Percentiles rank a stretch among this genome's conserved stretches.
phyloP scores from a whole-genome alignment of 2,888 invertebrate genomes.

The Escarpia spicata region DNA sequence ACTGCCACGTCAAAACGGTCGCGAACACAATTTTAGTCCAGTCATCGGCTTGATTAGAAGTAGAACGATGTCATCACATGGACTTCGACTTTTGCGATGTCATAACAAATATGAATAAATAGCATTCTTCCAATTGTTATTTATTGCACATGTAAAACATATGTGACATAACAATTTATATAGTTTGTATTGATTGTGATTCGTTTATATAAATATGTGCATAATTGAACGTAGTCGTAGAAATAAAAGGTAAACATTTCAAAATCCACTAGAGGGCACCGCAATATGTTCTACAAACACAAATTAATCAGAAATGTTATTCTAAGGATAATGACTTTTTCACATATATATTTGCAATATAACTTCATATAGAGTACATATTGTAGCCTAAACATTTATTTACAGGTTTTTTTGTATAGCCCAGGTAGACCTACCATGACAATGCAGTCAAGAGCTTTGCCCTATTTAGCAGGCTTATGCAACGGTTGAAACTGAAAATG shows the following conservation, averaged over 20 bases:
- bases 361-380: not conserved
- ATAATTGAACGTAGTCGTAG: not conserved
- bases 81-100: slow-evolving; percentile 5
- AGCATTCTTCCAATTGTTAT: not conserved
- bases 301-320: not conserved
- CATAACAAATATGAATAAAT: not conserved
- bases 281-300: not conserved
- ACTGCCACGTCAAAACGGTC: not conserved
- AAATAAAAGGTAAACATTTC: not conserved
- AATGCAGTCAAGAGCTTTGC: too few species aligned
- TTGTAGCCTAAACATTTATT: too few species aligned
- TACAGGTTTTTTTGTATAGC: too few species aligned
- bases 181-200: not conserved
- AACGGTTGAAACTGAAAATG: too few species aligned
- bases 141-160: not conserved
- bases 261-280: slow-evolving; percentile 8
- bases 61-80: not conserved
- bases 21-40: slow-evolving; percentile 17
- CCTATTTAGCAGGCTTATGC: too few species aligned
- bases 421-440: too few species aligned
- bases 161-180: not conserved
- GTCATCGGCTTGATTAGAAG: not conserved
- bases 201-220: not conserved
- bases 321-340: not conserved
- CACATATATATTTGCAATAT: not conserved